Base-by-base conservation (phyloP, 2,113 vertebrate genomes). In the Pseudopipra pipra region DNA sequence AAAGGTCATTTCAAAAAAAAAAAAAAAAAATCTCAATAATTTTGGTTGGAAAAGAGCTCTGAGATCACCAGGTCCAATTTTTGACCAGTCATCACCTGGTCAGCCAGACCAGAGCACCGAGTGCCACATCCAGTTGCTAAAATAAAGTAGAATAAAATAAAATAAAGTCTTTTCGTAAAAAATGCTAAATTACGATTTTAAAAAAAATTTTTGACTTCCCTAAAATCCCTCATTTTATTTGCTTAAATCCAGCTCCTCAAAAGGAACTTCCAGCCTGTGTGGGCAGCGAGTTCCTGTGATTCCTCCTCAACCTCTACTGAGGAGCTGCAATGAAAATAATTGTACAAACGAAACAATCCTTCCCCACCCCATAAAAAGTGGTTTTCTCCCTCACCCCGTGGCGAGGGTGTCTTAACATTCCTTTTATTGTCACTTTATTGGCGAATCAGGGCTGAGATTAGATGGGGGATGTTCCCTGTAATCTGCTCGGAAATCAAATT, bases 401-500 rank as follows among this genome's bases (percentile, higher is more conserved):
- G 51, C 24, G 16, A 62, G 39, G 70, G 54, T 95, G 80, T 80
- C 91, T 77, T 47, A 93, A 90, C 96, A 89, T 97, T 92, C 94
- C 97, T 97, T 97, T 97, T 97, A 98, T 97, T 98, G 93, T 96
- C 88, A 97, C 96, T 97, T 97, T 96, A 96, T 97, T 98, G 97
- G 97, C 98, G 97, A 97, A 98, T 96, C 97, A 94, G 98, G 91
- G 97, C 95, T 98, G 98, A 98, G 98, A 98, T 98, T 98, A 98
- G 98, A 98, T 98, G 97, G 98, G 98, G 98, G 98, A 98, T 98
- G 98, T 99, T 98, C 98, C 98, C 90, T 98, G 97, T 99, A 99
- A 99, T 99, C 99, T 99, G 98, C 98, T 98, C 96, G 82, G 97
- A 99, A 99, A 99, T 99, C 98, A 99, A 99, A 99, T 99, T 98